These are phyloP conservation scores for Melanerpes formicivorus DNA, from an alignment of 2,113 vertebrate species.

Conservation along the genomic window DNA sequence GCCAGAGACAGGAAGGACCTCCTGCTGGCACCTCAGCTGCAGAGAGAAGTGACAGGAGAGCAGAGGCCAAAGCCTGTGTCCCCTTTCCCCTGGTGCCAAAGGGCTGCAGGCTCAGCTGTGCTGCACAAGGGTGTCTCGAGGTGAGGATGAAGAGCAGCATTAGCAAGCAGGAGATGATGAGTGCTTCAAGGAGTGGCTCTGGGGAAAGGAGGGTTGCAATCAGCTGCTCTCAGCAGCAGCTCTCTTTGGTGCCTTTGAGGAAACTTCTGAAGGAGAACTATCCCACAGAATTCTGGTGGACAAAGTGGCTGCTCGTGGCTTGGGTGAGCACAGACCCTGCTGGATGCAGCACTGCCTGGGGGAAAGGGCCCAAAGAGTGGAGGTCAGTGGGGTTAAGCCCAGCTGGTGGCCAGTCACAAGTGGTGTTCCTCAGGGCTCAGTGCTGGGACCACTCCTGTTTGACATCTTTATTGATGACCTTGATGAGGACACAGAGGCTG, in stretches of 20 bases:
- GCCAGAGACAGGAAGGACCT: background rate
- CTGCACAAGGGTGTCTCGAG: background rate
- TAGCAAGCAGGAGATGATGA: background rate
- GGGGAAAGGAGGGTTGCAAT: background rate
- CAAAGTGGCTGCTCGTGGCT: no score
- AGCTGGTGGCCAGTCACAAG: no score
- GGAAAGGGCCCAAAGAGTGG: no score
- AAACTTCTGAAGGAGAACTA: no score
- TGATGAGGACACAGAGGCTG: no score
- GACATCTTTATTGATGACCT: no score
- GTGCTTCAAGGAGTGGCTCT: background rate
- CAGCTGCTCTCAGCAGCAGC: background rate
- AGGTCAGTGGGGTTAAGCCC: no score
- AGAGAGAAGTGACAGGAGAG: background rate
- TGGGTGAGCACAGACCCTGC: no score
- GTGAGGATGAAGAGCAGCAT: background rate
- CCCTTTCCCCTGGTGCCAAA: background rate
- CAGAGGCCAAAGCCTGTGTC: background rate
- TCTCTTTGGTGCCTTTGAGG: background rate
- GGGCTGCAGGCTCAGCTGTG: background rate
- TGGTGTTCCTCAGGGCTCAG: no score
- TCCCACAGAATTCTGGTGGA: no score
- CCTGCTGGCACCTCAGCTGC: background rate
- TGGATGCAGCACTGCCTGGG: no score
- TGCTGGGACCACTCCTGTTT: no score